phyloP scores from a whole-genome alignment of 2,888 invertebrate species.

The Phyllotreta striolata region DNA sequence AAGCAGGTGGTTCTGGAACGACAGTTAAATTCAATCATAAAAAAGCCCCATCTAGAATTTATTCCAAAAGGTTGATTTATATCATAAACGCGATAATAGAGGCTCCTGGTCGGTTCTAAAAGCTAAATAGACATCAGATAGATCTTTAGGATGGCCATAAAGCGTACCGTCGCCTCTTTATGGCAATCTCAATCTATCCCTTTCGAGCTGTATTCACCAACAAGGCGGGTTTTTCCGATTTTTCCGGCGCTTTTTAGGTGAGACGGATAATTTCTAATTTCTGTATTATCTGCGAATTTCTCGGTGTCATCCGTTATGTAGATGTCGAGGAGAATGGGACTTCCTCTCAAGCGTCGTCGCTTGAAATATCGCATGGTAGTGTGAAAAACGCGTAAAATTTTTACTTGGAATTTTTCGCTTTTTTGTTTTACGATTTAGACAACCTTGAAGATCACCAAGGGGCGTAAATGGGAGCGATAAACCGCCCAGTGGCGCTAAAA shows the following conservation, averaged over 20 bases:
- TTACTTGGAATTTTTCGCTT: conserved; percentile 2
- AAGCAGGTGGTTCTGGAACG: too few species aligned
- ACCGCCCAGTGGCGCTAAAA: not conserved
- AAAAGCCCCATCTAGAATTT: conserved; percentile 6
- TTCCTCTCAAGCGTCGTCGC: too few species aligned
- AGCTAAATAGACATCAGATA: conserved; percentile 59
- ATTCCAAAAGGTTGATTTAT: conserved; percentile 39
- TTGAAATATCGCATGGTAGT: too few species aligned
- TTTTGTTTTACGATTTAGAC: conserved; percentile 10
- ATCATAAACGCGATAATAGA: conserved; percentile 57
- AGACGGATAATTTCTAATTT: too few species aligned
- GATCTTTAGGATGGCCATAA: conserved; percentile 57
- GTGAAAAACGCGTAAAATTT: not conserved
- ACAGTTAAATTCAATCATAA: conserved; percentile 5
- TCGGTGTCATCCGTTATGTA: too few species aligned
- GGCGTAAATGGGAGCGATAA: conserved; percentile 20
- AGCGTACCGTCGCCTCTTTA: conserved; percentile 57
- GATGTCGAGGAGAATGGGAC: too few species aligned
- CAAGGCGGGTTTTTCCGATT: too few species aligned
- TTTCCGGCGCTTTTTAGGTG: too few species aligned
- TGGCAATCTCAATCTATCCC: conserved; percentile 45
- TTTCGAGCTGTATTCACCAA: too few species aligned
- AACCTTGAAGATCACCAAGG: conserved; percentile 10
- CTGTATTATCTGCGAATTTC: too few species aligned
- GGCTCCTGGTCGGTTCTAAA: conserved; percentile 57